phyloP scores from a whole-genome alignment of 1,140 invertebrate species.

The Brachionus rubens region DNA sequence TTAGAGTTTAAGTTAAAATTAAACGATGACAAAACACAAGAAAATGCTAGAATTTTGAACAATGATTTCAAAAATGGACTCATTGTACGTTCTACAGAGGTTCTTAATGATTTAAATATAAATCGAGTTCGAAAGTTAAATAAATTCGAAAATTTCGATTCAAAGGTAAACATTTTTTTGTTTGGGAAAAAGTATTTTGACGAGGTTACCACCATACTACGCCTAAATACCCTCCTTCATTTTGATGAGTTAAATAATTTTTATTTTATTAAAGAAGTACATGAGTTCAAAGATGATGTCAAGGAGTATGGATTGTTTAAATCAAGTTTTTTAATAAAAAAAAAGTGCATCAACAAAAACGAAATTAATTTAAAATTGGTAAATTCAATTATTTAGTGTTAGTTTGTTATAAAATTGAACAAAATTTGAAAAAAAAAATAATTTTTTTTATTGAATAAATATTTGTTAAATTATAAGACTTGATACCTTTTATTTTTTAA shows the following conservation, averaged over 20 bases:
- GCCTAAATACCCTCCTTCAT: no score
- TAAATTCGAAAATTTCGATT: conserved; percentile 23
- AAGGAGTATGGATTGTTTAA: conserved; percentile 29
- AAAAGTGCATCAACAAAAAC: no score
- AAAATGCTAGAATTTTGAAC: conserved; percentile 18
- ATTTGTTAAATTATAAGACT: no score
- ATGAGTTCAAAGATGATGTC: not conserved
- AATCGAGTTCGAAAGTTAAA: conserved; percentile 20
- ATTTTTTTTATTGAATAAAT: no score
- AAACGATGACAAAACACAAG: no score
- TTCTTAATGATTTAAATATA: conserved; percentile 45
- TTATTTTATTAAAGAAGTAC: not conserved
- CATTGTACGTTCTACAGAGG: conserved; percentile 28
- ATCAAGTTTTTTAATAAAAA: conserved; percentile 33
- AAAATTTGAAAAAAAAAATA: no score
- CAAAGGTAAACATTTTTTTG: not conserved
- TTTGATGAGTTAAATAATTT: no score
- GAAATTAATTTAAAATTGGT: not conserved
- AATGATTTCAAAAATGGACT: conserved; percentile 17
- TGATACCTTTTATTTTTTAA: no score
- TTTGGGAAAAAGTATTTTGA: not conserved
- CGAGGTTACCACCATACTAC: no score
- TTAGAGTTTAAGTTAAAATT: conserved; percentile 10
- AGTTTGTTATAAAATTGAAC: no score
- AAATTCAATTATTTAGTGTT: not conserved